These are phyloP conservation scores for Apis dorsata DNA, from an alignment of 1,140 invertebrate species.

Conservation along the genomic window DNA sequence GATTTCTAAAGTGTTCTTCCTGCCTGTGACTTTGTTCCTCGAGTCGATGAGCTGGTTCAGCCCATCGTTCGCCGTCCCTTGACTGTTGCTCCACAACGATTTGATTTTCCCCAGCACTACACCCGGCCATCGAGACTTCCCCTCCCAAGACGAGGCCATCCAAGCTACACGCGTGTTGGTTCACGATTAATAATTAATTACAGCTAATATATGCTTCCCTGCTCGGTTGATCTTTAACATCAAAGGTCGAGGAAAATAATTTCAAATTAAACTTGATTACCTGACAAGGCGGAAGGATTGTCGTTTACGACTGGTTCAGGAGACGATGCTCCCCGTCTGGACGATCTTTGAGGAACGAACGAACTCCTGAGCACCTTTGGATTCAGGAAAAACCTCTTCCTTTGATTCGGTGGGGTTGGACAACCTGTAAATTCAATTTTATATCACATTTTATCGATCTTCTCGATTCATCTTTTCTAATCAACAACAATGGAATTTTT, in stretches of 20 bases:
- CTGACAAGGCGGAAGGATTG: slow-evolving; percentile 83
- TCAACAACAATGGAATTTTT: background rate
- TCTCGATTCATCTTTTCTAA: no score
- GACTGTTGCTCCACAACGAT: slow-evolving; percentile 89
- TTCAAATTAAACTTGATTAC: slow-evolving; percentile 76
- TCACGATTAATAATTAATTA: slow-evolving; percentile 48
- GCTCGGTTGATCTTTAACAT: background rate
- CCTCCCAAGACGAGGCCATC: slow-evolving; percentile 82
- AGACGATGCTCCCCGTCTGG: slow-evolving; percentile 71
- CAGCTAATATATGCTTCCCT: background rate
- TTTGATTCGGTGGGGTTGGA: slow-evolving; percentile 89
- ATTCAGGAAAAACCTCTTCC: slow-evolving; percentile 89
- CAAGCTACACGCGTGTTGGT: slow-evolving; percentile 67
- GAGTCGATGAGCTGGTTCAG: slow-evolving; percentile 87
- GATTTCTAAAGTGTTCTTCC: slow-evolving; percentile 57
- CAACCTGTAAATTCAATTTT: slow-evolving; percentile 80
- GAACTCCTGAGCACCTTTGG: slow-evolving; percentile 88
- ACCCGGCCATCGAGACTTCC: slow-evolving; percentile 85
- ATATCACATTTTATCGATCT: background rate
- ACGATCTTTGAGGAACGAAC: slow-evolving; percentile 80
- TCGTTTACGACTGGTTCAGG: slow-evolving; percentile 74
- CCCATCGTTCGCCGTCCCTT: slow-evolving; percentile 84
- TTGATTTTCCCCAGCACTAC: slow-evolving; percentile 92
- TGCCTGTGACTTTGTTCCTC: slow-evolving; percentile 74
- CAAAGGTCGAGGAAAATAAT: no score